Percentiles rank a stretch among this genome's conserved stretches.
These are phyloP conservation scores for Caenorhabditis latens DNA, from an alignment of 1,140 invertebrate genomes.

Conservation along the genomic window DNA sequence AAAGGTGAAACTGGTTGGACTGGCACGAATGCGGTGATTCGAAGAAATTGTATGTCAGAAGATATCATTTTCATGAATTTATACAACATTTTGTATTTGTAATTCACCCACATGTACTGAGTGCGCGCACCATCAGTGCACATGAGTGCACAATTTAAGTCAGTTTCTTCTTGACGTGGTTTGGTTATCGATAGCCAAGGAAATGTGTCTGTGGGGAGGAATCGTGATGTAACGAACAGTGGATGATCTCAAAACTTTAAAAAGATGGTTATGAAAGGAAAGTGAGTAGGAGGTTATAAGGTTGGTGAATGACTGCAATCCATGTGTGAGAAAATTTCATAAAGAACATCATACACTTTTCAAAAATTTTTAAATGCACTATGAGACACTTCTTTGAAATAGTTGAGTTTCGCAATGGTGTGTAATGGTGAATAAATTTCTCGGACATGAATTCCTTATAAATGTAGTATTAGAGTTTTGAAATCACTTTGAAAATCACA, in stretches of 20 bases:
- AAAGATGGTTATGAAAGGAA: background rate
- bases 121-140: background rate
- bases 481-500: no score
- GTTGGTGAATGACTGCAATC: no score
- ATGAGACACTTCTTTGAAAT: no score
- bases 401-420: no score
- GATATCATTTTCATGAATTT: background rate
- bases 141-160: slow-evolving; percentile 10
- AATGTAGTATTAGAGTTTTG: no score
- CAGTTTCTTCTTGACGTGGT: background rate
- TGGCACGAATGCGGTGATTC: background rate
- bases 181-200: no score
- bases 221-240: background rate
- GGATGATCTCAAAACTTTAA: background rate
- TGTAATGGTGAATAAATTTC: no score
- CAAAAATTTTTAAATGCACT: no score
- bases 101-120: background rate
- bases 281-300: background rate
- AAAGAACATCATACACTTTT: no score
- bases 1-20: background rate
- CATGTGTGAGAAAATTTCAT: no score
- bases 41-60: background rate
- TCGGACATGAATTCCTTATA: no score
- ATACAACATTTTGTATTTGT: background rate
- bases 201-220: no score